phyloP scores from a whole-genome alignment of 2,113 vertebrate species.

The Thalassarche chlororhynchos region DNA sequence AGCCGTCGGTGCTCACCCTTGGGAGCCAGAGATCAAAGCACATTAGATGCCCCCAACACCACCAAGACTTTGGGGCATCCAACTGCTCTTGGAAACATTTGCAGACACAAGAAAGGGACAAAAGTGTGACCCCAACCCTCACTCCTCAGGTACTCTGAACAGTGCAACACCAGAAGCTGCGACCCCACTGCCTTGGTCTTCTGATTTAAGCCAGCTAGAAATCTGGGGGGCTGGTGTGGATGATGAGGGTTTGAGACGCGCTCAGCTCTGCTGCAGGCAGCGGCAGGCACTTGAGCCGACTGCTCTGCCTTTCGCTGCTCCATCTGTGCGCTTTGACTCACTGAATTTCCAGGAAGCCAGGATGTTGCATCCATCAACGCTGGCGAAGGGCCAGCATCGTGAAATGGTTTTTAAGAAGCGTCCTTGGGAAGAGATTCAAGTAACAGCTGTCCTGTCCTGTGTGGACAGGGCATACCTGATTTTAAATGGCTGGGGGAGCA shows the following conservation, averaged over 20 bases:
- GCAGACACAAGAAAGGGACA: not conserved
- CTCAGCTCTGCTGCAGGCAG: not conserved
- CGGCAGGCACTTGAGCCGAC: fast-evolving
- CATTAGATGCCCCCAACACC: not conserved
- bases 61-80: fast-evolving
- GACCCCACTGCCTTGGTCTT: fast-evolving
- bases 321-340: fast-evolving
- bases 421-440: not conserved
- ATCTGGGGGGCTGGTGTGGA: not conserved
- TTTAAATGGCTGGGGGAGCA: not conserved
- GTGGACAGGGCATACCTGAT: not conserved
- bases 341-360: not conserved
- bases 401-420: not conserved
- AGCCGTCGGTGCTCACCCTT: fast-evolving
- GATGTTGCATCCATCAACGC: not conserved
- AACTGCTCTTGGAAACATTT: not conserved
- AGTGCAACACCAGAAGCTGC: not conserved
- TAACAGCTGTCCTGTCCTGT: not conserved
- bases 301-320: not conserved
- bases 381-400: not conserved
- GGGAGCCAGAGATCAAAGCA: not conserved
- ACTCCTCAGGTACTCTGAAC: not conserved
- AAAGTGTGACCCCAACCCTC: not conserved
- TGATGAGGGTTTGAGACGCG: not conserved
- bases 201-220: not conserved